Evolutionary conservation across 64 coral and sea anemone genomes (phyloP).

Genomic region (Stylophora pistillata): DNA sequence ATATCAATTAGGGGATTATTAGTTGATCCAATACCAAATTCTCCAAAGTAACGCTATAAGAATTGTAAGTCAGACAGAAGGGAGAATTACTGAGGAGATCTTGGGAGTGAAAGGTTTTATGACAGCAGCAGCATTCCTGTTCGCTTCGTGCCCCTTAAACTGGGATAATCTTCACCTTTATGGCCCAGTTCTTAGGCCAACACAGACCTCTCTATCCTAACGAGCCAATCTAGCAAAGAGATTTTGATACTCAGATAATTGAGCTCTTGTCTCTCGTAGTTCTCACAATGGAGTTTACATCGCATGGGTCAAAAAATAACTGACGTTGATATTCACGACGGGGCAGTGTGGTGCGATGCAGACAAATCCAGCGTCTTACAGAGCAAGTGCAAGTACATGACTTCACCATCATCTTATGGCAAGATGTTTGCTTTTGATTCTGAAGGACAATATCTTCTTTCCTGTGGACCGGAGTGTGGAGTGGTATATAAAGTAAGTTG

Average conservation of each 20-base stretch:
- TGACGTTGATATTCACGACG: slow-evolving; percentile 85
- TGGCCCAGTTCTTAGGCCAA: no score
- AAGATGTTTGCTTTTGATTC: slow-evolving; percentile 93
- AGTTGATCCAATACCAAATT: no score
- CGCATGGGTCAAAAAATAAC: slow-evolving; percentile 86
- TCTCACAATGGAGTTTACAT: slow-evolving; percentile 94
- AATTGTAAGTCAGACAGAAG: no score
- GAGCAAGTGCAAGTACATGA: slow-evolving; percentile 39
- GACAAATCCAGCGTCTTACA: slow-evolving; percentile 4
- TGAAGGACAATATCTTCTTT: slow-evolving; percentile 89
- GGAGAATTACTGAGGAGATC: no score
- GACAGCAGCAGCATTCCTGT: no score
- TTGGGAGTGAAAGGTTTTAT: no score
- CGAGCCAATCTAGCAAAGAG: no score
- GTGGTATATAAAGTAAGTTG: slow-evolving; percentile 81
- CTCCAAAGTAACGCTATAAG: no score
- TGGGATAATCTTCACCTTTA: no score
- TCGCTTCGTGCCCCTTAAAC: no score
- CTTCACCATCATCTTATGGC: slow-evolving; percentile 54
- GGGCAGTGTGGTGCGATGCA: slow-evolving; percentile 59
- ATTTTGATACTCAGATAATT: not conserved
- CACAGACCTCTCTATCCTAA: no score
- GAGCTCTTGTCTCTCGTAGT: slow-evolving; percentile 38
- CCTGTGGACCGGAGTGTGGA: slow-evolving; percentile 78
- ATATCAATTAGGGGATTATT: no score